phyloP scores from a whole-genome alignment of 2,113 vertebrate species.

The Bufo bufo region DNA sequence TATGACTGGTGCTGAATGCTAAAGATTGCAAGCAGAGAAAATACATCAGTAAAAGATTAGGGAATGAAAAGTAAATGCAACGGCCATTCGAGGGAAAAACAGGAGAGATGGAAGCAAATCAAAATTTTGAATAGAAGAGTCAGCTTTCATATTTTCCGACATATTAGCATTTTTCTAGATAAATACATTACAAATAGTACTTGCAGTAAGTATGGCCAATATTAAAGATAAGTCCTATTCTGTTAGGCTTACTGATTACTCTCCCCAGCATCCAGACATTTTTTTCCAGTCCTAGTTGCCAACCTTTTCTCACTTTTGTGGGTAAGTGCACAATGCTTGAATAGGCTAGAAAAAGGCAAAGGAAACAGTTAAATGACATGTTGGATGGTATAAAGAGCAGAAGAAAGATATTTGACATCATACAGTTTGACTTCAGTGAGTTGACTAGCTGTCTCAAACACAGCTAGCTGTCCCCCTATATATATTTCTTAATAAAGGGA shows the following conservation, averaged over 20 bases:
- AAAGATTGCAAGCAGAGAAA: background rate
- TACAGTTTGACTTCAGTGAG: background rate
- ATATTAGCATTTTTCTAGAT: slow-evolving; percentile 2
- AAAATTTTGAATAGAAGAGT: background rate
- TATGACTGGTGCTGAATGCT: background rate
- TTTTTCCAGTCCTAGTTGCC: background rate
- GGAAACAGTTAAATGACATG: background rate
- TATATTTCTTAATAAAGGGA: too few relatives aligned
- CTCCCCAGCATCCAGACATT: background rate
- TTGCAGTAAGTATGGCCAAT: background rate
- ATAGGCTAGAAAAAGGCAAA: background rate
- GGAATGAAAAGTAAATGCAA: slow-evolving; percentile 1
- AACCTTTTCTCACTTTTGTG: background rate
- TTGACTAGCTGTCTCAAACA: background rate
- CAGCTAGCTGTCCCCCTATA: background rate
- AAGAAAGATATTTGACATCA: background rate
- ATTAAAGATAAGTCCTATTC: background rate
- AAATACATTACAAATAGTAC: slow-evolving; percentile 5
- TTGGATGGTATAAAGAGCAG: background rate
- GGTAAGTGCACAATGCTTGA: background rate
- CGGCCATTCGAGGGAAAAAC: background rate
- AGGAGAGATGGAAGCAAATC: background rate
- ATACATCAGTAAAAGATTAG: background rate
- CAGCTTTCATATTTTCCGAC: background rate
- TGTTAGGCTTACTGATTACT: background rate